These are phyloP conservation scores for Megaceryle alcyon DNA, from an alignment of 2,797 vertebrate genomes.

Conservation along the genomic window DNA sequence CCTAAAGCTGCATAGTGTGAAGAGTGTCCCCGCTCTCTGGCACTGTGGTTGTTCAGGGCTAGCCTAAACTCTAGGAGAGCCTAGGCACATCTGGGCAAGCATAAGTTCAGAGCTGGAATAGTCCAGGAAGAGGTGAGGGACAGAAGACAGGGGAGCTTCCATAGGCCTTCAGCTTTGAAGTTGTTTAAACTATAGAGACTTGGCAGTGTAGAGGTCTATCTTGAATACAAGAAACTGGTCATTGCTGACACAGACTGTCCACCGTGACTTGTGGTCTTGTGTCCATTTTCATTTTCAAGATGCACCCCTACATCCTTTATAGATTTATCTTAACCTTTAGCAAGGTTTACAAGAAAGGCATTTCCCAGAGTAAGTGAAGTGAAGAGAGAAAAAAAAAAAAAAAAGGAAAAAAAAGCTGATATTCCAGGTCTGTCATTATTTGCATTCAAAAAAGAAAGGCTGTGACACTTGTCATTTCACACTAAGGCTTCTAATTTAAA, in stretches of 20 bases:
- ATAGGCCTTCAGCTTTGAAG: background rate
- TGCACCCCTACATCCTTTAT: background rate
- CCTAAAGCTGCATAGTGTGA: background rate
- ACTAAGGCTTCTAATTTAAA: background rate
- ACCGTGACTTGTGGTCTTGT: background rate
- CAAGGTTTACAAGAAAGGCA: background rate
- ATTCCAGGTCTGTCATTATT: background rate
- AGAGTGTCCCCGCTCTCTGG: background rate
- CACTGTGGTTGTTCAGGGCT: too few relatives aligned
- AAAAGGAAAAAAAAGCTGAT: background rate
- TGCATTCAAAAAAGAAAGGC: background rate
- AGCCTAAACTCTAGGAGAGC: background rate
- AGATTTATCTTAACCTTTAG: background rate
- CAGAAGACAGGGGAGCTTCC: background rate
- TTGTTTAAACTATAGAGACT: background rate
- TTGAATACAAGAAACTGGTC: background rate
- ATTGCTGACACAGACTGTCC: background rate
- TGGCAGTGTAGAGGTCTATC: background rate
- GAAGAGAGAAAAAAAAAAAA: background rate
- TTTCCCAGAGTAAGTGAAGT: background rate
- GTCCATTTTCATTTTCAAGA: background rate
- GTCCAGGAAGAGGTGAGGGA: background rate
- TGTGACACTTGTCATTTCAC: background rate
- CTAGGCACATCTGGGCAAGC: background rate
- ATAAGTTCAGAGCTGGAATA: background rate